These are phyloP conservation scores for Oscheius sp. DNA, from an alignment of 2,888 invertebrate species.

Conservation along the genomic window DNA sequence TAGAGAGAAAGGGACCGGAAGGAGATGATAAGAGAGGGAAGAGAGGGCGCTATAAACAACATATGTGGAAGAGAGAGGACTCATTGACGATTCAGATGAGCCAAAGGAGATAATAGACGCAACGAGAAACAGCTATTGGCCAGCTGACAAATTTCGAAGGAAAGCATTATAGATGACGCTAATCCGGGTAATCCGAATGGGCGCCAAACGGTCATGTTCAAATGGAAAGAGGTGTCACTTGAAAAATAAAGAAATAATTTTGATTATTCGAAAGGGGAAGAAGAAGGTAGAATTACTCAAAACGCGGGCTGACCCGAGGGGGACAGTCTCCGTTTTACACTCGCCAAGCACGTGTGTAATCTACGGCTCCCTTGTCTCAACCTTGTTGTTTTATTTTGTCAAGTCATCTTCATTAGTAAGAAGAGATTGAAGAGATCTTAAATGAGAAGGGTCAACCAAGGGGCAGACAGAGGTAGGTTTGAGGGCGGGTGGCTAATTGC, in stretches of 20 bases:
- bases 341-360: slow-evolving; percentile 20
- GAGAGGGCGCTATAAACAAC: background rate
- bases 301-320: slow-evolving; percentile 30
- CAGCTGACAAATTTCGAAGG: slow-evolving; percentile 24
- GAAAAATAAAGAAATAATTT: background rate
- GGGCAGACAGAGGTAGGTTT: slow-evolving; percentile 18
- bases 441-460: slow-evolving; percentile 6
- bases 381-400: background rate
- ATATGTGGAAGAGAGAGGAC: slow-evolving; percentile 4
- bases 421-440: background rate
- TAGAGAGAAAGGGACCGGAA: background rate
- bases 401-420: background rate
- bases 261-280: background rate
- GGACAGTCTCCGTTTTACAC: slow-evolving; percentile 27
- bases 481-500: slow-evolving; percentile 34
- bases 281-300: background rate
- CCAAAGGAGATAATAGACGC: slow-evolving; percentile 23
- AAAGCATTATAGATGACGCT: no score
- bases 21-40: background rate
- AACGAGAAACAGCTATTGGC: slow-evolving; percentile 15
- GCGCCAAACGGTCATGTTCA: slow-evolving; percentile 15
- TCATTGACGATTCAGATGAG: slow-evolving; percentile 22
- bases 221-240: background rate
- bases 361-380: slow-evolving; percentile 6
- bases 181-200: slow-evolving; percentile 14